Conservation (phyloP, 92 coral and sea anemone genomes). For the Epizoanthus fatuus region DNA sequence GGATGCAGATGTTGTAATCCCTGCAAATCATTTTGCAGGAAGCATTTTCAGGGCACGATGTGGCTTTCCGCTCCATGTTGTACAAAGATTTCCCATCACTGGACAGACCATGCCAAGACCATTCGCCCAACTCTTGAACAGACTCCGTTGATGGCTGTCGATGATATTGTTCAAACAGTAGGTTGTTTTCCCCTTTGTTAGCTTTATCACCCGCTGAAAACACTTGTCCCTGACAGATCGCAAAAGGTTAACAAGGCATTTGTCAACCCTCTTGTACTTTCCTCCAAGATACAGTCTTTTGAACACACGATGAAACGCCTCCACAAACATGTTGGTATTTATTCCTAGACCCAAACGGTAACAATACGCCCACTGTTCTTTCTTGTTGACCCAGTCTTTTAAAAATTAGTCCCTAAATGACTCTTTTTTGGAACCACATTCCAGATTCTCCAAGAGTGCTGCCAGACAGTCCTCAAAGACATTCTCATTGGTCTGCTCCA, state of each 20-base stretch:
- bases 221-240: constrained; percentile 39
- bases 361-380: constrained; percentile 68
- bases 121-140: not conserved
- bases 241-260: constrained; percentile 64
- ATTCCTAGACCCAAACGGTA: constrained; percentile 68
- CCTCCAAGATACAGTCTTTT: constrained; percentile 74
- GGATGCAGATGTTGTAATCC: constrained; percentile 54
- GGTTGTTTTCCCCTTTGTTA: constrained; percentile 72
- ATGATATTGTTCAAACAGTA: constrained; percentile 47
- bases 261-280: constrained; percentile 66
- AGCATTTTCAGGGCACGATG: constrained; percentile 11
- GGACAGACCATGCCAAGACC: constrained; percentile 23
- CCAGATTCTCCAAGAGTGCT: constrained; percentile 15
- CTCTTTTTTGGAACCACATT: constrained; percentile 3
- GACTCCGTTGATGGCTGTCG: constrained; percentile 26
- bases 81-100: not conserved
- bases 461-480: constrained; percentile 42
- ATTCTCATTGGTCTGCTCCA: constrained; percentile 49
- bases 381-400: constrained; percentile 68
- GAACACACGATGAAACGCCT: constrained; percentile 78
- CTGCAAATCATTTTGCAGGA: constrained; percentile 29
- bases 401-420: constrained; percentile 38
- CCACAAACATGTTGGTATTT: constrained; percentile 75
- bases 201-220: constrained; percentile 65
- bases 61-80: not conserved